Evolutionary conservation across 2,888 invertebrate species (phyloP).

Genomic region (Catocala fraxini): DNA sequence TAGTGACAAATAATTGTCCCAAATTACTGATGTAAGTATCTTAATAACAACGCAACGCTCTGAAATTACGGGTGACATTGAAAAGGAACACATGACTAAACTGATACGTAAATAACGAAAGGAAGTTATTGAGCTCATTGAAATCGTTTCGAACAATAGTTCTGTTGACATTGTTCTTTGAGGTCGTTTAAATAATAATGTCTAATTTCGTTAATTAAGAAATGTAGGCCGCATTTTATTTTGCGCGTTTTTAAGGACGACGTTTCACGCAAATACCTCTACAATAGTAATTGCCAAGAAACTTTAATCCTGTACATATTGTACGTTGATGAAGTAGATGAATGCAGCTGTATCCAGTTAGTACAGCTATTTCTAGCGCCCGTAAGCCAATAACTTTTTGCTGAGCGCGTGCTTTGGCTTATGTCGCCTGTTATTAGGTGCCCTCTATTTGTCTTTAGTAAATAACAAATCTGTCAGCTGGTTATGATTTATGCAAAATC

Average conservation of each 20-base stretch:
- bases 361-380: constrained; percentile 53
- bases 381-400: constrained; percentile 63
- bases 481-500: constrained; percentile 72
- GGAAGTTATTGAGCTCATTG: constrained; percentile 63
- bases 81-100: constrained; percentile 42
- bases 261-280: constrained; percentile 34
- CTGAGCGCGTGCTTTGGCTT: constrained; percentile 50
- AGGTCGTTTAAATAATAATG: constrained; percentile 46
- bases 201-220: constrained; percentile 42
- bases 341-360: constrained; percentile 55
- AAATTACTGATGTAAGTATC: constrained; percentile 21
- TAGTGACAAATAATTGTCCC: constrained; percentile 20
- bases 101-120: constrained; percentile 44
- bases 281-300: constrained; percentile 50
- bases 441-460: constrained; percentile 70
- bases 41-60: constrained; percentile 20
- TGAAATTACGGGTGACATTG: constrained; percentile 49
- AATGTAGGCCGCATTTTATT: constrained; percentile 20
- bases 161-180: constrained; percentile 47
- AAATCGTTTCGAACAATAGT: constrained; percentile 55
- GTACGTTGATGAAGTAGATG: constrained; percentile 53
- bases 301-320: constrained; percentile 51
- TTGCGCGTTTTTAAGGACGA: constrained; percentile 10
- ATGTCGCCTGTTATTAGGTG: constrained; percentile 47
- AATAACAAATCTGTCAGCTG: constrained; percentile 65